Evolutionary conservation across 2,797 vertebrate genomes (phyloP), one percentile per base, ranked within the genome.

Genomic region (Rhynchonycteris naso): DNA sequence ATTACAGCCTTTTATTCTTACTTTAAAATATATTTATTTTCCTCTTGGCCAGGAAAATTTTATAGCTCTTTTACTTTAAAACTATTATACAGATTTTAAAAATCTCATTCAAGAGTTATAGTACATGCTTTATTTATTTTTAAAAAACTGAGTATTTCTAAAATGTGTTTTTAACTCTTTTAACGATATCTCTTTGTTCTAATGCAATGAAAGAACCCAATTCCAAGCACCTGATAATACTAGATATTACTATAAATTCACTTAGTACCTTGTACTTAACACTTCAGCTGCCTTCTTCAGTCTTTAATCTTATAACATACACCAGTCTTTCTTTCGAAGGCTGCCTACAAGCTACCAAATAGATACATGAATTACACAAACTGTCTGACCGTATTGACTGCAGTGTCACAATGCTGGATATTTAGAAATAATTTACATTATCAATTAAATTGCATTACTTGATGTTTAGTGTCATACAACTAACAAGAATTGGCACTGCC

Each of bases 21-120:
- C 6, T 79, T 19, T 52, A 85, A 95, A 91, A 78, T 61, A 56
- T 72, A 61, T 88, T 85, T 89, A 30, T 80, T 81, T 78, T 83
- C 18, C 66, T 85, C 22, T 50, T 84, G 50, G 65, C 43, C 54
- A 85, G 22, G 9, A 71, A 88, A 80, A 80, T 59, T 66, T 81
- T 66, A 85, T 21, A 69, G 8, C 4, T n/a, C 33, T 10, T 9
- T 81, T 65, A 83, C 52, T 93, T 92, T 85, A 61, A 72, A 85
- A 72, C 75, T 81, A 85, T 71, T 85, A 66, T 10, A 84, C 63
- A 61, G 6, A 71, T 47, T 94, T 94, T 72, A 50, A 43, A 43
- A 43, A 83, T 61, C 61, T 92, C 12, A 28, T 21, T 80, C 30
- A 47, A 75, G 33, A 66, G 30, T 13, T 47, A 87, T 9, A 33